phyloP scores from a whole-genome alignment of 30 jellyfish, hydroid and myxozoan genomes.

The Cassiopea xamachana region DNA sequence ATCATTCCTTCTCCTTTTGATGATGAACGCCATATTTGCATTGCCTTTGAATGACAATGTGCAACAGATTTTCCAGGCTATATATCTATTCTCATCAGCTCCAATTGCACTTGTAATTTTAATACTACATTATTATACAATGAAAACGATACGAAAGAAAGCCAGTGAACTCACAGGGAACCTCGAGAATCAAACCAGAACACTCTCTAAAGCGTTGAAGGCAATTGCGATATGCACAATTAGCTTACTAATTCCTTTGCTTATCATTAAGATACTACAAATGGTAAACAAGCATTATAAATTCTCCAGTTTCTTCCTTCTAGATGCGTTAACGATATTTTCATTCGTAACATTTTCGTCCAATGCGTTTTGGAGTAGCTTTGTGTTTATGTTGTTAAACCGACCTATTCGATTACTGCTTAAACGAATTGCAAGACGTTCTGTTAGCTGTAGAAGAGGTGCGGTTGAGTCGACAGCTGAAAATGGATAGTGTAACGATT shows the following conservation, averaged over 20 bases:
- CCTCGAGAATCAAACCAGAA: not conserved
- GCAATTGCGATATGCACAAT: not conserved
- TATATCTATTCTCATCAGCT: not conserved
- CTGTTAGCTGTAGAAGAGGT: not conserved
- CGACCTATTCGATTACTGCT: not conserved
- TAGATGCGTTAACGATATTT: not conserved
- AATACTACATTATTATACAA: not conserved
- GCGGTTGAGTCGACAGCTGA: not conserved
- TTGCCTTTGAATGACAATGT: not conserved
- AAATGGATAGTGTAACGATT: not conserved
- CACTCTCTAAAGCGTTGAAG: not conserved
- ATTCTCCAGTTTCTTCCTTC: not conserved
- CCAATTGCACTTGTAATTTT: not conserved
- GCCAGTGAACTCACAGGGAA: not conserved
- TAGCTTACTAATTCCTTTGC: not conserved
- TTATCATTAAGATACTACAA: not conserved
- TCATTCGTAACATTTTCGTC: not conserved
- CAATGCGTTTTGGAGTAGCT: not conserved
- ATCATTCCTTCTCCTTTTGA: not conserved
- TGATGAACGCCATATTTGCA: not conserved
- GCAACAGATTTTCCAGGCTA: not conserved
- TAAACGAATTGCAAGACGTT: not conserved
- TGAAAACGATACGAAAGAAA: not conserved
- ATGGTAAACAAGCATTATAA: not conserved
- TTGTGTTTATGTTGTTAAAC: not conserved